Conservation (phyloP, 1,140 invertebrate species). For the Drosophila lacteicornis region DNA sequence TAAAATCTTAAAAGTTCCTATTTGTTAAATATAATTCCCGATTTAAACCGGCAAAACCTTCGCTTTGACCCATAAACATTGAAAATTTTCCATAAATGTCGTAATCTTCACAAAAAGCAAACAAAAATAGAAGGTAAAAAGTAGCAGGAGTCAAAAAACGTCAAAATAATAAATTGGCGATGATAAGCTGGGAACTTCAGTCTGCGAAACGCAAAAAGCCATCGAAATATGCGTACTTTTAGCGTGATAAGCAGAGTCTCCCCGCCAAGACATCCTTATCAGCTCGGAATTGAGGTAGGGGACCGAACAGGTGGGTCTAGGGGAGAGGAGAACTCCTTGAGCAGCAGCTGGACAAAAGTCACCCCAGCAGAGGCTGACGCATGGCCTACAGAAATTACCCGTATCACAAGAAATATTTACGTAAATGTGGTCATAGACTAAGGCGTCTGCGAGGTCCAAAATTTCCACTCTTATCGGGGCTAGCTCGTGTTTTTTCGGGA, state of each 20-base stretch:
- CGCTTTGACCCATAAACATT: constrained; percentile 52
- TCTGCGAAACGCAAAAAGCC: constrained; percentile 39
- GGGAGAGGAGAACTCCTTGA: neutral
- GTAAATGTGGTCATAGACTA: constrained; percentile 8
- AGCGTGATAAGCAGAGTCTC: constrained; percentile 55
- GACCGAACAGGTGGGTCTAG: neutral
- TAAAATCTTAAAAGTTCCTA: neutral
- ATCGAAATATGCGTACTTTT: constrained; percentile 14
- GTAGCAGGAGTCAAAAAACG: constrained; percentile 10
- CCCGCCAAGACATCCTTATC: constrained; percentile 56
- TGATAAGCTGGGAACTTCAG: constrained; percentile 48
- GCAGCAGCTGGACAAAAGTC: constrained; percentile 41
- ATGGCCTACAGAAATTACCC: constrained; percentile 18
- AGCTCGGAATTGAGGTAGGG: constrained; percentile 4
- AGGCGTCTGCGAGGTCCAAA: constrained; percentile 45
- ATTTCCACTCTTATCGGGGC: constrained; percentile 62
- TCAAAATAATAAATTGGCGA: constrained; percentile 17
- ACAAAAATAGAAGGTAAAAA: constrained; percentile 4
- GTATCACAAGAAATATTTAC: constrained; percentile 23
- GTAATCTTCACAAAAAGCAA: constrained; percentile 42
- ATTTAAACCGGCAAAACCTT: constrained; percentile 9
- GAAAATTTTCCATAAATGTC: constrained; percentile 69
- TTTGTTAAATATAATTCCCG: neutral
- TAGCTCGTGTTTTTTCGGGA: constrained; percentile 45
- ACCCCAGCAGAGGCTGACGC: constrained; percentile 46